These are phyloP conservation scores for Polydrusus cervinus DNA, from an alignment of 2,888 invertebrate species.

Conservation along the genomic window DNA sequence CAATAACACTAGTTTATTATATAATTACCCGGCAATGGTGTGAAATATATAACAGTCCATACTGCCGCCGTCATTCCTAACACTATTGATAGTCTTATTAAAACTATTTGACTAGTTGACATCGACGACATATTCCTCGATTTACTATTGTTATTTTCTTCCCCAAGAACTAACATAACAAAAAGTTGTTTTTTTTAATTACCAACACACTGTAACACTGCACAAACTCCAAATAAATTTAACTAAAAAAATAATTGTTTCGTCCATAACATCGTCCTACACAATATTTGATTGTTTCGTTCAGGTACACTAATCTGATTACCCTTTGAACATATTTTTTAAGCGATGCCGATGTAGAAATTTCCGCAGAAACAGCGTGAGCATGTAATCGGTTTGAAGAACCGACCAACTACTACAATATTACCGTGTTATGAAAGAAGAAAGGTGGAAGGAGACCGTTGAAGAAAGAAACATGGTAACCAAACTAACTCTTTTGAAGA, in stretches of 20 bases:
- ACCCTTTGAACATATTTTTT: constrained; percentile 5
- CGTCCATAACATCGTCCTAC: not conserved
- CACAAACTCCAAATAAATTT: not conserved
- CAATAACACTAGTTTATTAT: no score
- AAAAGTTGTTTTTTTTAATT: not conserved
- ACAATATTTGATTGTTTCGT: not conserved
- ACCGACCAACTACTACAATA: constrained; percentile 21
- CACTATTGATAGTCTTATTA: constrained; percentile 79
- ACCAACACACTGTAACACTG: not conserved
- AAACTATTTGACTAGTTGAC: constrained; percentile 71
- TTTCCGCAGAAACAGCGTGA: constrained; percentile 3
- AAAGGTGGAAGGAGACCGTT: constrained; percentile 44
- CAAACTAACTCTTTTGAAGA: not conserved
- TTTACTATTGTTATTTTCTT: constrained; percentile 43
- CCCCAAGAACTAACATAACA: constrained; percentile 23
- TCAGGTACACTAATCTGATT: not conserved
- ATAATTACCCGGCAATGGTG: constrained; percentile 80
- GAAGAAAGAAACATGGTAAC: constrained; percentile 27
- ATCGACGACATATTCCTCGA: constrained; percentile 42
- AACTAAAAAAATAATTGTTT: not conserved
- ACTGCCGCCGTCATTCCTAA: constrained; percentile 79
- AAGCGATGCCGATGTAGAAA: not conserved
- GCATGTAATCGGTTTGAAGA: constrained; percentile 30
- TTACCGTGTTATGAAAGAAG: constrained; percentile 45
- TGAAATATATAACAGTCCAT: constrained; percentile 80